Evolutionary conservation across 2,797 vertebrate genomes (phyloP).

Genomic region (Huso huso): DNA sequence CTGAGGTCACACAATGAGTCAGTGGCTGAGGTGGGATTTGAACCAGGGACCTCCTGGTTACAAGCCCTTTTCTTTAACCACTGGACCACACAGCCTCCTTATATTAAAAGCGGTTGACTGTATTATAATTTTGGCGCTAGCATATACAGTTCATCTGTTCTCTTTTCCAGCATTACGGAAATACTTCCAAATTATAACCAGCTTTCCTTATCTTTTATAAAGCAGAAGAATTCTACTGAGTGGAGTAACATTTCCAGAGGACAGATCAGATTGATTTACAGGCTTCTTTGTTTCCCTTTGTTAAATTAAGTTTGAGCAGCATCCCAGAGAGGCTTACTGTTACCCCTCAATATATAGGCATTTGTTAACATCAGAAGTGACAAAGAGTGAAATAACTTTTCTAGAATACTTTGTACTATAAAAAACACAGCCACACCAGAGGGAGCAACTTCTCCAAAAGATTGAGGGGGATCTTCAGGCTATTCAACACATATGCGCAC

Average conservation of each 20-base stretch:
- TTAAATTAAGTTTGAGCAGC: constrained; percentile 13
- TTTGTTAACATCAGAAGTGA: constrained; percentile 51
- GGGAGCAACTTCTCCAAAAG: constrained; percentile 53
- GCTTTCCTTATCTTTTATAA: too few relatives aligned
- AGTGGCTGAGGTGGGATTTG: too few relatives aligned
- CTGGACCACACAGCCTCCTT: too few relatives aligned
- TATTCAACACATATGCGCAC: constrained; percentile 29
- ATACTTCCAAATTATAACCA: too few relatives aligned
- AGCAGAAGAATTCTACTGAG: too few relatives aligned
- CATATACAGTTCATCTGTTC: too few relatives aligned
- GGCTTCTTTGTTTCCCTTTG: constrained; percentile 11
- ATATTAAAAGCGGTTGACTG: too few relatives aligned
- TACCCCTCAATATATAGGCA: constrained; percentile 45
- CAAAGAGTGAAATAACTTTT: constrained; percentile 55
- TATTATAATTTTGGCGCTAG: too few relatives aligned
- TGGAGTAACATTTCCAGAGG: constrained; percentile 1
- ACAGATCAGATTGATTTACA: constrained; percentile 27
- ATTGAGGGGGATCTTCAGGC: constrained; percentile 67
- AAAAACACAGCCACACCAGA: constrained; percentile 40
- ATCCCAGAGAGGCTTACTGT: constrained; percentile 34
- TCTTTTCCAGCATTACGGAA: too few relatives aligned
- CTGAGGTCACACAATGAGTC: too few relatives aligned
- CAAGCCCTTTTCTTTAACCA: too few relatives aligned
- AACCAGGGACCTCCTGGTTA: too few relatives aligned
- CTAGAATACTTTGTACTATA: constrained; percentile 33